phyloP scores from a whole-genome alignment of 2,113 vertebrate genomes.

The Butorides virescens region DNA sequence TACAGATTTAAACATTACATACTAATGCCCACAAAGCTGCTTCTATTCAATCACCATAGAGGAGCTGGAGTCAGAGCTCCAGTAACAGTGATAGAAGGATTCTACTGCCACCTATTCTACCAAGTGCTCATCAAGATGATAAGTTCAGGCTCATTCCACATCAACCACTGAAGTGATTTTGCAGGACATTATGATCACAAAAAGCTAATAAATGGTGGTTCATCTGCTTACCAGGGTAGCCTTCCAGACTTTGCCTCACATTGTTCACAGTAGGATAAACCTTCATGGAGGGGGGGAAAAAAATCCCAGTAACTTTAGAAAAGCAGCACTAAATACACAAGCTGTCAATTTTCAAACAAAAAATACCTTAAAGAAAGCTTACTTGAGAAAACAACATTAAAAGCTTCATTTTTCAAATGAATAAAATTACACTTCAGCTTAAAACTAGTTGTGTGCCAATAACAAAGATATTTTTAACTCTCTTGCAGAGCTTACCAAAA shows the following conservation, averaged over 20 bases:
- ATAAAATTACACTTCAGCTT: neutral
- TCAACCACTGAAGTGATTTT: neutral
- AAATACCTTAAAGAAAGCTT: neutral
- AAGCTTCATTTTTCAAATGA: neutral
- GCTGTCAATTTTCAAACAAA: neutral
- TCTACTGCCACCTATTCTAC: neutral
- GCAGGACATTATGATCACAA: neutral
- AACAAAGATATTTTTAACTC: neutral
- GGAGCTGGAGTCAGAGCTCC: neutral
- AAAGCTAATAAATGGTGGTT: neutral
- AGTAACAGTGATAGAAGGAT: neutral
- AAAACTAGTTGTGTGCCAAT: neutral
- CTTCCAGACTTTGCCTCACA: constrained; percentile 94
- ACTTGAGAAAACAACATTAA: neutral
- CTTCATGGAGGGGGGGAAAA: constrained; percentile 55
- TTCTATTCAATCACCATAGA: neutral
- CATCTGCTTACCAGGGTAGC: constrained; percentile 87
- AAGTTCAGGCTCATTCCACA: neutral
- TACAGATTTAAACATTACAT: neutral
- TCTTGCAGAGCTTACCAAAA: neutral
- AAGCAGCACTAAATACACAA: neutral
- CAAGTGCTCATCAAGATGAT: neutral
- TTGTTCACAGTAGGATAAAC: constrained; percentile 95
- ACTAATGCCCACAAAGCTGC: neutral
- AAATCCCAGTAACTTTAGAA: neutral